Evolutionary conservation across 1,140 invertebrate genomes (phyloP), one percentile per base, ranked within the genome.

Genomic region (Heliconius eleuchia): DNA sequence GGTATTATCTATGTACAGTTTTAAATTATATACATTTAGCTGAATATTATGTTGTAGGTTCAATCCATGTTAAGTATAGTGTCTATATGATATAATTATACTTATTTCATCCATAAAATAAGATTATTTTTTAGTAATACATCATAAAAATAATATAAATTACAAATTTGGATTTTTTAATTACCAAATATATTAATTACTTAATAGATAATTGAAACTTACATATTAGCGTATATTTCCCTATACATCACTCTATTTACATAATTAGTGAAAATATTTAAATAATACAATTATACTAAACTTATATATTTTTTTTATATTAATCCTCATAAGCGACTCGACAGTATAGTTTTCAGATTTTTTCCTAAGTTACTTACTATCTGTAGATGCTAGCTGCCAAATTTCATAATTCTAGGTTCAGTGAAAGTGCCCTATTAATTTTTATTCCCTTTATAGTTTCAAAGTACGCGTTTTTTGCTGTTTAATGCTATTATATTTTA

Each of bases 141-240:
- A 1, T 52, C 7, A 52, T 52, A 52, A 52, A 46, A 52, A n/a
- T 57, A 57, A 57, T 57, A 23, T 57, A 9, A 57, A 23, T n/a
- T 3, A 30, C 8, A 23, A 23, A 57, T 23, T 23, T 11, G 5
- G 4, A 55, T 55, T 55, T 55, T 55, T 46, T 46, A 13, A 9
- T 13, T 46, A 46, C 13, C 42, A 9, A 46, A 46, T 46, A 46
- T 37, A 13, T 52, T 19, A 19, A 52, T 52, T 52, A 2, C 7
- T 52, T 19, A 52, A 8, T 19, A 5, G n/a, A 23, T 57, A n/a
- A 57, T 57, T 11, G n/a, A 11, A 60, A 60, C 11, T 46, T 46
- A 46, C 23, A 23, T 27, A 60, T 60, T 60, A 60, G 55, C 55
- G 55, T 60, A 60, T 60, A 60, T 60, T 60, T 60, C 55, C 55